Base-by-base conservation (phyloP, 2,797 vertebrate genomes). In the Melanotaenia boesemani region DNA sequence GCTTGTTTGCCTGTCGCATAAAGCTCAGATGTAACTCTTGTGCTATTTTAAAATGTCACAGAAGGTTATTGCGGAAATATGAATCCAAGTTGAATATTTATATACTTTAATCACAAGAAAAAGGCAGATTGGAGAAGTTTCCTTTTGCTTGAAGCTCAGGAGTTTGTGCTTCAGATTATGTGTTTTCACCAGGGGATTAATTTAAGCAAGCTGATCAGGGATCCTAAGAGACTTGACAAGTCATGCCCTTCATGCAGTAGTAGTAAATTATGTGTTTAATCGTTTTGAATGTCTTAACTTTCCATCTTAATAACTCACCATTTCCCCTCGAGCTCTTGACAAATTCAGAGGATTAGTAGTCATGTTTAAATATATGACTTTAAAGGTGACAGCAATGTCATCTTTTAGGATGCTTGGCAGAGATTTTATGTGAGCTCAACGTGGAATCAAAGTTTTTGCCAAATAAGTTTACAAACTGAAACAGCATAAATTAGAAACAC, bases 181-280 rank as follows among this genome's bases (percentile, higher is more conserved):
- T 87, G 82, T 88, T 87, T 87, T 57, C 48, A 62, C 70, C 41
- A 8, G 65, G 66, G 67, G 82, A 84, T 82, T 84, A 69, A 67
- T 75, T 85, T 76, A 73, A 80, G 70, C 76, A 30, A 63, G 65
- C 70, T 70, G 72, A 85, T 82, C 83, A 63, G 83, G 66, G 88
- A 70, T 83, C 86, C 76, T 76, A 37, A 54, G 75, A 89, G 89
- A 90, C 81, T 86, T 87, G 76, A 88, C 81, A 80, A 90, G 89
- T 85, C 83, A 39, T 86, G 80, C 86, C 92, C 89, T 91, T 90
- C 86, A 89, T 67, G 84, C 90, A 75, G 80, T 63, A 69, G 82
- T 84, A 88, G 79, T 86, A 90, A 90, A 93, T 94, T 92, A 91
- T 84, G 82, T 82, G 77, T 89, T 90, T 91, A 92, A 91, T 88